Percentiles rank a stretch among this genome's conserved stretches.
Conservation (phyloP, 2,113 vertebrate genomes). For the Copsychus sechellarum region DNA sequence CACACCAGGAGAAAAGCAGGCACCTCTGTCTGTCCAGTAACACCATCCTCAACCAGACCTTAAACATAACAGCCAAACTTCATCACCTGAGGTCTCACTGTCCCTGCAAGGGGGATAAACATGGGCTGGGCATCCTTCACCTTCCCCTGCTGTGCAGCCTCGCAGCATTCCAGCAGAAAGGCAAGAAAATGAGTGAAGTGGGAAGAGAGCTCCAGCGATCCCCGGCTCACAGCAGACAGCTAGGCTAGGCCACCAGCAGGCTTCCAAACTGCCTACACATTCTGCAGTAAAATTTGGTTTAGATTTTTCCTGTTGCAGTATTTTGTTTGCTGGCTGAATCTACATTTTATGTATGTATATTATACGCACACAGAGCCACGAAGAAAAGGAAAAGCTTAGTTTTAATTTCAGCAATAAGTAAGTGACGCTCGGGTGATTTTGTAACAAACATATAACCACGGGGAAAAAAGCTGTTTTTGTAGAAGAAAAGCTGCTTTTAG, state of each 20-base stretch:
- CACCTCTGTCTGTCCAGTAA: not conserved
- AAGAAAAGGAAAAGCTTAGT: not conserved
- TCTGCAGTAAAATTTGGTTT: not conserved
- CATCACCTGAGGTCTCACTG: not conserved
- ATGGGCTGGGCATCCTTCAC: not conserved
- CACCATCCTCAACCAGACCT: not conserved
- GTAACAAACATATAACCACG: not conserved
- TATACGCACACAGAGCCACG: rapidly evolving
- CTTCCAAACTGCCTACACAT: slow-evolving; percentile 16
- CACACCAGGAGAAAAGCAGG: not conserved
- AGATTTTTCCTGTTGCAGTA: not conserved
- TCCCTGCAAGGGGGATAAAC: not conserved
- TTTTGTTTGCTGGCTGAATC: not conserved
- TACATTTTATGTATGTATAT: not conserved
- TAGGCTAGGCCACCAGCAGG: slow-evolving; percentile 23
- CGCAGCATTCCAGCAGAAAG: not conserved
- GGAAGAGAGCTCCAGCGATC: not conserved
- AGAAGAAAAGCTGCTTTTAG: not conserved
- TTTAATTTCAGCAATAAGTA: not conserved
- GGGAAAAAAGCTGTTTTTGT: not conserved
- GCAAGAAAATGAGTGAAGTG: not conserved
- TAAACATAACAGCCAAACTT: not conserved
- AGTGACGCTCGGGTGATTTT: not conserved
- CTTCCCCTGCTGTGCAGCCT: not conserved
- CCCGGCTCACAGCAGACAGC: not conserved